Evolutionary conservation across 2,797 vertebrate species (phyloP).

Genomic region (Sparus aurata): DNA sequence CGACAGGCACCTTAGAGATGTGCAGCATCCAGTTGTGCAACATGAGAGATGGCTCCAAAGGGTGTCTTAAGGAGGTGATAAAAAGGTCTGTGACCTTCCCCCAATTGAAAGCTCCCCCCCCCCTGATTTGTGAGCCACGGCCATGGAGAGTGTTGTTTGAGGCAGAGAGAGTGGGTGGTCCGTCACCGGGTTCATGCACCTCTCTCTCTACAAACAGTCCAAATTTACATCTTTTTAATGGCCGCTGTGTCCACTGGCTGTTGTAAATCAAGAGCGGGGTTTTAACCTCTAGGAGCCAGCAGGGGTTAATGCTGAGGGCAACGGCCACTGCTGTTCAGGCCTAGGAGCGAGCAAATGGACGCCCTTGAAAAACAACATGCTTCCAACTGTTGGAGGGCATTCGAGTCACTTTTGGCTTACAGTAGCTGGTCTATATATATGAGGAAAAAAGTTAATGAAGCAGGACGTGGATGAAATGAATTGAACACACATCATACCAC

Average conservation of each 20-base stretch:
- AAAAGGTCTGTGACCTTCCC: slow-evolving; percentile 82
- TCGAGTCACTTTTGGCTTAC: slow-evolving; percentile 34
- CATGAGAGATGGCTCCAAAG: slow-evolving; percentile 74
- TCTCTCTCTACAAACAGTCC: slow-evolving; percentile 72
- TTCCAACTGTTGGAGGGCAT: slow-evolving; percentile 43
- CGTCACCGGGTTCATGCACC: slow-evolving; percentile 73
- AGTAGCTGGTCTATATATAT: neutral
- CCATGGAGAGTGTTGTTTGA: slow-evolving; percentile 69
- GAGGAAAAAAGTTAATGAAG: slow-evolving; percentile 6
- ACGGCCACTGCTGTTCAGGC: slow-evolving; percentile 64
- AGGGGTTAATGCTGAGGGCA: slow-evolving; percentile 69
- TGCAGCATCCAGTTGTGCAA: slow-evolving; percentile 63
- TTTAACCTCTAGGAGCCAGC: slow-evolving; percentile 75
- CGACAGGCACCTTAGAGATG: slow-evolving; percentile 36
- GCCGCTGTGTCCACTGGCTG: slow-evolving; percentile 74
- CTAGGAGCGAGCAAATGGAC: slow-evolving; percentile 58
- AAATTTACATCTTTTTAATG: slow-evolving; percentile 86
- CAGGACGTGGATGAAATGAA: neutral
- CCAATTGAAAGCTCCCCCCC: slow-evolving; percentile 78
- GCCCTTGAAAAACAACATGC: slow-evolving; percentile 59
- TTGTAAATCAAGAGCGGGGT: slow-evolving; percentile 82
- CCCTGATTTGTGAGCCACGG: slow-evolving; percentile 77
- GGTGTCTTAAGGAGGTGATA: slow-evolving; percentile 82
- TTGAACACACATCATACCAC: neutral
- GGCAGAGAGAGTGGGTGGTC: slow-evolving; percentile 84